Evolutionary conservation across 2,888 invertebrate genomes (phyloP).

Genomic region (Drosophila subquinaria): DNA sequence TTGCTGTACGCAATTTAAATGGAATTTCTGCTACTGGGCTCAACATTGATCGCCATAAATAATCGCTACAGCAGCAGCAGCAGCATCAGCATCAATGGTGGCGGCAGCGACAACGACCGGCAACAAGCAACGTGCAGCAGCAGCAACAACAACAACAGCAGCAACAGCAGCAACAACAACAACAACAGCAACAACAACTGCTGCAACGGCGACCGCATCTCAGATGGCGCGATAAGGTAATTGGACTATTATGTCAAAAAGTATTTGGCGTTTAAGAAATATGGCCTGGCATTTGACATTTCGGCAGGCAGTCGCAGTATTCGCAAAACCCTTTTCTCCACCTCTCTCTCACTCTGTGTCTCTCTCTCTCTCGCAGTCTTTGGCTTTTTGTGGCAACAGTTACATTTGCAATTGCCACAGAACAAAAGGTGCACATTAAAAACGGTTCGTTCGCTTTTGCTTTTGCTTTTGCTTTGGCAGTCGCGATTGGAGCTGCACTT

Average conservation of each 20-base stretch:
- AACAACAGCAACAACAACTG: slow-evolving; percentile 37
- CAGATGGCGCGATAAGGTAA: slow-evolving; percentile 85
- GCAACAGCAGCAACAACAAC: slow-evolving; percentile 26
- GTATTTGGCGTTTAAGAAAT: slow-evolving; percentile 85
- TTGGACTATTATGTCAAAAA: slow-evolving; percentile 85
- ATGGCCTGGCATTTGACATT: slow-evolving; percentile 84
- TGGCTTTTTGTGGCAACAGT: slow-evolving; percentile 35
- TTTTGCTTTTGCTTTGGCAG: slow-evolving; percentile 3
- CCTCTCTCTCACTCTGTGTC: neutral
- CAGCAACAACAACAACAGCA: slow-evolving; percentile 34
- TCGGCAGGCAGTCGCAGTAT: slow-evolving; percentile 67
- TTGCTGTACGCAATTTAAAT: slow-evolving; percentile 77
- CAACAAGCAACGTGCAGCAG: slow-evolving; percentile 31
- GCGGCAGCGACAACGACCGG: slow-evolving; percentile 39
- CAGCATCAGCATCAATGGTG: slow-evolving; percentile 42
- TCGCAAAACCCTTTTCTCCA: slow-evolving; percentile 7
- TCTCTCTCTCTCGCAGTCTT: neutral
- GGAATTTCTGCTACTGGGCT: slow-evolving; percentile 77
- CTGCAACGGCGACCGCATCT: slow-evolving; percentile 77
- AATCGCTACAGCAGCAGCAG: slow-evolving; percentile 62
- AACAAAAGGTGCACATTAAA: slow-evolving; percentile 80
- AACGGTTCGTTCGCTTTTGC: slow-evolving; percentile 45
- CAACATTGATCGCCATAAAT: slow-evolving; percentile 76
- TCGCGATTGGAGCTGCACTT: slow-evolving; percentile 27
- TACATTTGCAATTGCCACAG: slow-evolving; percentile 75